A percentile compares a stretch with the other conserved stretches of the same genome.
Conservation (phyloP, 2,113 vertebrate species). For the Lagopus muta region DNA sequence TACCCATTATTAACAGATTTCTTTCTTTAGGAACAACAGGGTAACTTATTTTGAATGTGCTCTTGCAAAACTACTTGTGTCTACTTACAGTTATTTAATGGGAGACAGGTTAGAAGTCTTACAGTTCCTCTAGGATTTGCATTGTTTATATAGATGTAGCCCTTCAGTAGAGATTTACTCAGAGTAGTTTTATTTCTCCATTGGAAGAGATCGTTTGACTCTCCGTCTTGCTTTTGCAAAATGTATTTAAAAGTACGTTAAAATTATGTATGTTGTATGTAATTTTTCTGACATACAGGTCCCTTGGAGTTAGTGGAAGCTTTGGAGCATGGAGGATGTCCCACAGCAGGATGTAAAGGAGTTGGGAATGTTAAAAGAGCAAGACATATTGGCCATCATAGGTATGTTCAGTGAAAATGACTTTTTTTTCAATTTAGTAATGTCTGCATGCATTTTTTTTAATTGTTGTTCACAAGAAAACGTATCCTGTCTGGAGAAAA, state of each 20-base stretch:
- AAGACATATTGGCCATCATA: slow-evolving; percentile 84
- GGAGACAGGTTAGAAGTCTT: not conserved
- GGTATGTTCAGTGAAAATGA: slow-evolving; percentile 71
- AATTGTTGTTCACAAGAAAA: slow-evolving; percentile 5
- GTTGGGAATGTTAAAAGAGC: slow-evolving; percentile 87
- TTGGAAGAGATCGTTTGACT: not conserved
- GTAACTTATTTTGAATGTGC: not conserved
- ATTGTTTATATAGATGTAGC: not conserved
- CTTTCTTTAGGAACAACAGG: not conserved
- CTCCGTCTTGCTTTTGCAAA: not conserved
- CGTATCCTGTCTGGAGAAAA: not conserved
- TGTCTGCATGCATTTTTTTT: not conserved
- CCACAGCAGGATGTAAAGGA: slow-evolving; percentile 85
- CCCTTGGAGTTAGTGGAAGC: slow-evolving; percentile 83
- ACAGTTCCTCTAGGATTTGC: not conserved
- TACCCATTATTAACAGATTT: not conserved
- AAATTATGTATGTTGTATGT: not conserved
- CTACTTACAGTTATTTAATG: not conserved
- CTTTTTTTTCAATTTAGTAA: not conserved
- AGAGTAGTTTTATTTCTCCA: not conserved
- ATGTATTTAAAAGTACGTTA: not conserved
- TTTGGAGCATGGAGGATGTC: slow-evolving; percentile 83
- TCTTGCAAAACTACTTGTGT: not conserved
- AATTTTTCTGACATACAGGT: slow-evolving; percentile 66
- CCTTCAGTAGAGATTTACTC: not conserved